phyloP scores from a whole-genome alignment of 2,113 vertebrate species.

The Nymphicus hollandicus region DNA sequence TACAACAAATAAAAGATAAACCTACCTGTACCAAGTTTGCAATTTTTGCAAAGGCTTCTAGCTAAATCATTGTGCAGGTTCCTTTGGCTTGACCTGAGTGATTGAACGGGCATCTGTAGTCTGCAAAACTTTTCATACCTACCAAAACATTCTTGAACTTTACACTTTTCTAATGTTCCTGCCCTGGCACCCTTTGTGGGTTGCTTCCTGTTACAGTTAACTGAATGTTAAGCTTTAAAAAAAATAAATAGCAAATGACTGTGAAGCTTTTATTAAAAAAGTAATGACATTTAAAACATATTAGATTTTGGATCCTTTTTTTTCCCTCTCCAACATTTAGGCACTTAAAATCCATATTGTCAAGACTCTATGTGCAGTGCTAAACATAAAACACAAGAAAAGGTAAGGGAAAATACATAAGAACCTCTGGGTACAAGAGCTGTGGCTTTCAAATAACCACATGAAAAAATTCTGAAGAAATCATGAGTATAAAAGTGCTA shows the following conservation, averaged over 20 bases:
- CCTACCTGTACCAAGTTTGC: accelerated
- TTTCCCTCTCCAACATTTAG: neutral
- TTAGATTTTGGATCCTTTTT: neutral
- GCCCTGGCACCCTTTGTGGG: neutral
- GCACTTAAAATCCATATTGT: neutral
- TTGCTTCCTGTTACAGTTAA: neutral
- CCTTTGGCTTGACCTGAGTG: neutral
- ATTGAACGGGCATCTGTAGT: neutral
- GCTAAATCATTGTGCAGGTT: neutral
- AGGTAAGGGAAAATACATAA: neutral
- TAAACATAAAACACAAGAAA: neutral
- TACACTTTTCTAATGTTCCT: neutral
- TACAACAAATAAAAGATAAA: neutral
- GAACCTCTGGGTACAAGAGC: neutral
- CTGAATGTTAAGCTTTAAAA: neutral
- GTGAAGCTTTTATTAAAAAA: neutral
- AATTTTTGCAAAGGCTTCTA: neutral
- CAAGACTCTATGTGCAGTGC: neutral
- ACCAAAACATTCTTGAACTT: neutral
- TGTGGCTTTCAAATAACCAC: neutral
- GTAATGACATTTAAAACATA: neutral
- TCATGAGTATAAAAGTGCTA: neutral
- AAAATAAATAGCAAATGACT: neutral
- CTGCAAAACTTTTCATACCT: neutral
- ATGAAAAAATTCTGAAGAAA: neutral